Conservation (phyloP, 1,140 invertebrate genomes). For the Latrodectus geometricus region DNA sequence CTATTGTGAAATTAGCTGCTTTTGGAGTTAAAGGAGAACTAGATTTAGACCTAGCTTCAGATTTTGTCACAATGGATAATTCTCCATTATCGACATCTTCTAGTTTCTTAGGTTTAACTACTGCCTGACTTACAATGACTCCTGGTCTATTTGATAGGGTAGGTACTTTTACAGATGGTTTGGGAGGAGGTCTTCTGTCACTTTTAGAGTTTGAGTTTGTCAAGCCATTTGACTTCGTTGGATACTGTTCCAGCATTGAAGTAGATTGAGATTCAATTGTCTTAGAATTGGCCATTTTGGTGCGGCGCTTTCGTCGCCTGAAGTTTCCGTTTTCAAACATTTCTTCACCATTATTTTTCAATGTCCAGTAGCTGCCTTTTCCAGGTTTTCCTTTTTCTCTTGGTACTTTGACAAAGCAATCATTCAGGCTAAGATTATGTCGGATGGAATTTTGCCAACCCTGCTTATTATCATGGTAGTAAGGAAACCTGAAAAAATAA, state of each 20-base stretch:
- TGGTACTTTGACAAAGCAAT: conserved; percentile 75
- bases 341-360: conserved; percentile 73
- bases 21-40: conserved; percentile 49
- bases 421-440: conserved; percentile 75
- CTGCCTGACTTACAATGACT: conserved; percentile 24
- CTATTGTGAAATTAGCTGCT: conserved; percentile 55
- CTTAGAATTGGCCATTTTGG: conserved; percentile 75
- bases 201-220: not conserved
- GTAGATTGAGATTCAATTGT: not conserved
- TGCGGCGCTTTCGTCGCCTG: conserved; percentile 71
- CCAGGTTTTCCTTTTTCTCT: conserved; percentile 73
- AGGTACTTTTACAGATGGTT: not conserved
- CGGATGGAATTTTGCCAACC: conserved; percentile 79
- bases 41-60: conserved; percentile 23
- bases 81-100: not conserved
- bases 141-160: not conserved
- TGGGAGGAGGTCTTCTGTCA: not conserved
- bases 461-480: conserved; percentile 75
- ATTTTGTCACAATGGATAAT: not conserved
- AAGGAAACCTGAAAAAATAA: conserved; percentile 70
- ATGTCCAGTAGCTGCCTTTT: conserved; percentile 77
- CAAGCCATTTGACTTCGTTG: not conserved
- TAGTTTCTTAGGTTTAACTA: not conserved
- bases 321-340: conserved; percentile 79
- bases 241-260: not conserved